phyloP scores from a whole-genome alignment of 2,797 vertebrate species.

The Dryobates pubescens region DNA sequence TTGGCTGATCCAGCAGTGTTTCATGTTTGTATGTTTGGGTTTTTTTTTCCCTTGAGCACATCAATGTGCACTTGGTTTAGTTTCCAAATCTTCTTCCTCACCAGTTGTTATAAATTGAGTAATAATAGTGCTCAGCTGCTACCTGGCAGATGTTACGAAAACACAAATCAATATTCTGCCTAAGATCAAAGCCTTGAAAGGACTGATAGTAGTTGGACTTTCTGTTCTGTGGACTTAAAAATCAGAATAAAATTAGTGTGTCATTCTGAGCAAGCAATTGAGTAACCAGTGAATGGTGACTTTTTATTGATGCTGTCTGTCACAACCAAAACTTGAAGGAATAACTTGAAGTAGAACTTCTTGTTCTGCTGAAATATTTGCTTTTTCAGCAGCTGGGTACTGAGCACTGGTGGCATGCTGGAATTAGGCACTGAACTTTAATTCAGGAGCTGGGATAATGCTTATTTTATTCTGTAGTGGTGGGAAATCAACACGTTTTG shows the following conservation, averaged over 20 bases:
- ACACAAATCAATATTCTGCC: background rate
- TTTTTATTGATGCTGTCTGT: background rate
- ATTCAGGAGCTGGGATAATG: background rate
- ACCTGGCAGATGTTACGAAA: background rate
- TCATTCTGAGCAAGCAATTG: constrained; percentile 26
- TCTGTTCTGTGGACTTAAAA: constrained; percentile 2
- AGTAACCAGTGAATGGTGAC: constrained; percentile 7
- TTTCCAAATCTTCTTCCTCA: background rate
- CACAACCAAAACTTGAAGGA: background rate
- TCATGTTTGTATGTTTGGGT: background rate
- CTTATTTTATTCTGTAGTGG: background rate
- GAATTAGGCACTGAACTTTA: background rate
- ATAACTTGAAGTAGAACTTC: background rate
- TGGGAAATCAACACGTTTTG: background rate
- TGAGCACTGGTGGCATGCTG: background rate
- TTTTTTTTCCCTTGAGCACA: background rate
- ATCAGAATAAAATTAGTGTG: constrained; percentile 28
- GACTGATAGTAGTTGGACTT: background rate
- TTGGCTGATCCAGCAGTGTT: background rate
- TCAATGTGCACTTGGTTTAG: background rate
- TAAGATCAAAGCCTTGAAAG: background rate
- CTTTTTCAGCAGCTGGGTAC: background rate
- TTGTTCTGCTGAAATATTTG: background rate
- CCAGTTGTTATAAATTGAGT: constrained; percentile 23
- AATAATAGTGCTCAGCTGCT: background rate